phyloP scores from a whole-genome alignment of 35 echinoderm and acorn worm genomes.

The Heliocidaris erythrogramma region DNA sequence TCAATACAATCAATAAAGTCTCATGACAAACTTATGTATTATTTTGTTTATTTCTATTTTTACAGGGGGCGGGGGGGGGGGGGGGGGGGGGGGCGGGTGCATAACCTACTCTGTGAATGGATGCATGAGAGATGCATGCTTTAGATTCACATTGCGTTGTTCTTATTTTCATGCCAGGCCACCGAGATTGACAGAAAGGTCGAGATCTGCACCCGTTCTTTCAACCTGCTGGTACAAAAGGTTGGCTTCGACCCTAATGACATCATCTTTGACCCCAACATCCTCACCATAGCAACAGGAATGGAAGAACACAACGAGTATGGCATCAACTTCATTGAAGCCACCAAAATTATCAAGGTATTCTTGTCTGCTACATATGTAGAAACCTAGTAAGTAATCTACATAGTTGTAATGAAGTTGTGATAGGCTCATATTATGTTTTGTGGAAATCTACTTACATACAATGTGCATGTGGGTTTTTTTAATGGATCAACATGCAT shows the following conservation, averaged over 20 bases:
- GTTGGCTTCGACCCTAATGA: slow-evolving; percentile 94
- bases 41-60: no score
- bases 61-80: no score
- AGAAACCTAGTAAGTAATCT: background rate
- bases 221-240: slow-evolving; percentile 83
- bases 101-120: no score
- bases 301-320: slow-evolving; percentile 99
- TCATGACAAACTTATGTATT: no score
- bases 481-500: no score
- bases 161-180: slow-evolving; percentile 52
- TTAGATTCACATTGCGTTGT: background rate
- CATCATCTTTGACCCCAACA: slow-evolving; percentile 99
- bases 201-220: slow-evolving; percentile 90
- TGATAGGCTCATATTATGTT: no score
- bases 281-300: slow-evolving; percentile 98
- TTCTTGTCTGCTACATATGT: background rate
- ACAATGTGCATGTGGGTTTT: no score
- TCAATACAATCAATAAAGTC: no score
- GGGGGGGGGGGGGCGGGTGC: no score
- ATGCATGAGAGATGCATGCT: no score
- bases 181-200: slow-evolving; percentile 81
- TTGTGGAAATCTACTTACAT: no score
- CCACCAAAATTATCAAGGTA: slow-evolving; percentile 90
- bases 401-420: no score
- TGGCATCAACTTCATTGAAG: slow-evolving; percentile 91